These are phyloP conservation scores for Drosophila nr. perissopoda DNA, from an alignment of 2,888 invertebrate genomes.

Conservation along the genomic window DNA sequence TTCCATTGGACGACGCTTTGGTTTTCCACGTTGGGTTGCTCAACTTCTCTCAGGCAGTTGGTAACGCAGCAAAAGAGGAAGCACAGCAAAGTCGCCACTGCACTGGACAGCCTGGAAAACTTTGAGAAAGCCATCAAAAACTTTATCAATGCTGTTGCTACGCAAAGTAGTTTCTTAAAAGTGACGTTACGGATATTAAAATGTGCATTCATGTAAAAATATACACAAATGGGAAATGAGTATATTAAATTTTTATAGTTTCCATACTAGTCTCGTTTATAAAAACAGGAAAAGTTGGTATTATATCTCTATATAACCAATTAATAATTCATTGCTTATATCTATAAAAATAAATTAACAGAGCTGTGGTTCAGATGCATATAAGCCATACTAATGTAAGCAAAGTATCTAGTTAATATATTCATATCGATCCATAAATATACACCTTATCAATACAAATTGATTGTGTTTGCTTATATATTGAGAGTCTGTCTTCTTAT, in stretches of 20 bases:
- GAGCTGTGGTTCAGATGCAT: too few relatives aligned
- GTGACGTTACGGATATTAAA: background rate
- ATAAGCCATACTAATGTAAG: too few relatives aligned
- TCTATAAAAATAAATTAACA: too few relatives aligned
- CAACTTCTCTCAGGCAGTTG: background rate
- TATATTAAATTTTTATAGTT: background rate
- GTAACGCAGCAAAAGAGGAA: background rate
- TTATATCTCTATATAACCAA: too few relatives aligned
- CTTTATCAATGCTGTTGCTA: background rate
- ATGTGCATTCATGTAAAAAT: background rate
- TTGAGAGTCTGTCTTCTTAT: too few relatives aligned
- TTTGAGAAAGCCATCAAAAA: background rate
- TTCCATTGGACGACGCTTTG: slow-evolving; percentile 42
- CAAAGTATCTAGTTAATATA: too few relatives aligned
- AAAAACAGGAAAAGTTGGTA: background rate
- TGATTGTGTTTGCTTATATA: too few relatives aligned
- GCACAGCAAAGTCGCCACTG: background rate
- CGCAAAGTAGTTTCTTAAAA: background rate
- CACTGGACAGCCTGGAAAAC: background rate
- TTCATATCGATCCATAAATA: too few relatives aligned
- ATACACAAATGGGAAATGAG: background rate
- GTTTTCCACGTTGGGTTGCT: slow-evolving; percentile 3
- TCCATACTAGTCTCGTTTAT: too few relatives aligned
- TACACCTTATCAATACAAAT: too few relatives aligned
- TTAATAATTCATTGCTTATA: too few relatives aligned